These are phyloP conservation scores for Drosophila paramelanica DNA, from an alignment of 2,888 invertebrate species.

Conservation along the genomic window DNA sequence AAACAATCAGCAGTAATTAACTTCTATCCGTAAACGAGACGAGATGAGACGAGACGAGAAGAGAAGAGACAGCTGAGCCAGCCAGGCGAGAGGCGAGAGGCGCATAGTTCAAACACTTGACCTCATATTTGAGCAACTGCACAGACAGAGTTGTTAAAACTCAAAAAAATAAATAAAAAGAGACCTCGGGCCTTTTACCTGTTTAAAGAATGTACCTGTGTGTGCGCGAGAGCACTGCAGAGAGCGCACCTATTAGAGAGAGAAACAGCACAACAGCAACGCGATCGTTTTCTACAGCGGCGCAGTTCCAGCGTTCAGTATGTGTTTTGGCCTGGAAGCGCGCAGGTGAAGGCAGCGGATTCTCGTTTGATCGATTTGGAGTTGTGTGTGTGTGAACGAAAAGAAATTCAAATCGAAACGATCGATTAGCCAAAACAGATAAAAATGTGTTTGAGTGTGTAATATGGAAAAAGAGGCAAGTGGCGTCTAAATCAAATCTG, in stretches of 20 bases:
- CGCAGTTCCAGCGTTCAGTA: conserved; percentile 55
- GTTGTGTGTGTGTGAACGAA: conserved; percentile 15
- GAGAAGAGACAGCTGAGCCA: conserved; percentile 19
- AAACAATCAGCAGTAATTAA: conserved; percentile 71
- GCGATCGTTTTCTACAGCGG: conserved; percentile 38
- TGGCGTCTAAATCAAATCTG: background rate
- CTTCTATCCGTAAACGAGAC: conserved; percentile 49
- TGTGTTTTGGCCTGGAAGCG: conserved; percentile 54
- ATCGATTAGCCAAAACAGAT: conserved; percentile 13
- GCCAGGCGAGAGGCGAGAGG: conserved; percentile 14
- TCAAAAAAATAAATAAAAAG: background rate
- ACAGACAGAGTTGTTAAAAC: conserved; percentile 28
- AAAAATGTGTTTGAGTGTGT: conserved; percentile 27
- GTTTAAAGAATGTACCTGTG: conserved; percentile 57
- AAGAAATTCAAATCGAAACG: conserved; percentile 22
- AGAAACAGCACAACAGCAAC: conserved; percentile 34
- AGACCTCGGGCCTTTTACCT: conserved; percentile 65
- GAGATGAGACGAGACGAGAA: background rate
- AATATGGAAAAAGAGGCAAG: conserved; percentile 24
- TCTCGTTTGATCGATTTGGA: background rate
- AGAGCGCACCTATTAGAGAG: conserved; percentile 11
- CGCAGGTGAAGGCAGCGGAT: conserved; percentile 35
- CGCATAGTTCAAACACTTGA: conserved; percentile 76
- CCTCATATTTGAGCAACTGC: conserved; percentile 77
- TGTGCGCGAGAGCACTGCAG: conserved; percentile 9